Base-by-base conservation (phyloP, 2,797 vertebrate species). In the Sebastes alutus region DNA sequence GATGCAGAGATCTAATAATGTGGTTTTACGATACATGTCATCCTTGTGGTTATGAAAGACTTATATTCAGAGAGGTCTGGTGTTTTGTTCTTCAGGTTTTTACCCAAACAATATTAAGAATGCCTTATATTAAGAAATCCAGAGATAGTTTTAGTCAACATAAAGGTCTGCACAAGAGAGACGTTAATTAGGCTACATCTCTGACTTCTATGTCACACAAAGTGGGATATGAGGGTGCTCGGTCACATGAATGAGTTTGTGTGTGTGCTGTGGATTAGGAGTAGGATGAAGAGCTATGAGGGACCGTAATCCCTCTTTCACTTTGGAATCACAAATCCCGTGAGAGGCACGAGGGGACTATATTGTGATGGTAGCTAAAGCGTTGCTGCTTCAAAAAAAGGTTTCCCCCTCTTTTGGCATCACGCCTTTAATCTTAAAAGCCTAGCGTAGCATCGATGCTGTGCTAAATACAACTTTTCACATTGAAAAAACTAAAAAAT, bases 221-320 rank as follows among this genome's bases (percentile, higher is more conserved):
- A 78, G 54, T 23, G 35, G 11, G 29, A 35, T 59, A 33, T 60
- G 32, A 33, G 12, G 32, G 13, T 42, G 25, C 29, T 60, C 11
- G 62, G 22, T 77, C 77, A 58, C 9, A 64, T 58, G 46, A 75
- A 54, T 22, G 69, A 66, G 78, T 42, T 60, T 30, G 25, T 12
- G 8, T 9, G 29, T 42, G 38, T 63, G 38, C 20, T 22, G 71
- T 33, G 84, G 80, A 88, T 89, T 80, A 85, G 60, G 46, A 79
- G 49, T 63, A n/a, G 69, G 80, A 85, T 84, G 79, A 84, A 77
- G 76, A 70, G 70, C 70, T 29, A 73, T 35, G 69, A 77, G 54
- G 60, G 58, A 72, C 68, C 75, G 12, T 83, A 91, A 88, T 90
- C 84, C 77, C 72, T 49, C 63, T 76, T 80, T 86, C 62, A 84